These are phyloP conservation scores for Monochamus alternatus DNA, from an alignment of 2,888 invertebrate genomes.

Conservation along the genomic window DNA sequence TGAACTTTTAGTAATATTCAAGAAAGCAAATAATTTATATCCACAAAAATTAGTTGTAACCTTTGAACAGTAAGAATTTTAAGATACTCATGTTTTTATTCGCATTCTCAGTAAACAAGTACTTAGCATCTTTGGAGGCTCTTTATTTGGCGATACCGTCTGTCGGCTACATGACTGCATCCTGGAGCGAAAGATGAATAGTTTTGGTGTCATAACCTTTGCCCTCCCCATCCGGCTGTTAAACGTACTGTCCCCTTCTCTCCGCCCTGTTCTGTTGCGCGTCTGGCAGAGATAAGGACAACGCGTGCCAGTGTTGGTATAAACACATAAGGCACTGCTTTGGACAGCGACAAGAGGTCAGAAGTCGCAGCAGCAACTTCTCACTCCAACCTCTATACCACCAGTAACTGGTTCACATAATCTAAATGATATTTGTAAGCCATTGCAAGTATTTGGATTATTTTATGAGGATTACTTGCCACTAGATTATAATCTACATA, in stretches of 20 bases:
- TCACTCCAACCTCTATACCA: not conserved
- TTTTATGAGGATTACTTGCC: too few relatives aligned
- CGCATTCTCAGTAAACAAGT: too few relatives aligned
- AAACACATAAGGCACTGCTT: conserved; percentile 30
- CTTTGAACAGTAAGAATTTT: too few relatives aligned
- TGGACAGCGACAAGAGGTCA: conserved; percentile 16
- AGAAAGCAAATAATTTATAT: too few relatives aligned
- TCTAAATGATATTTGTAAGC: not conserved
- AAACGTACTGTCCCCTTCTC: conserved; percentile 1
- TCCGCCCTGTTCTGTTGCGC: not conserved
- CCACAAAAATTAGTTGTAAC: too few relatives aligned
- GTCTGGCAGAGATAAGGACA: conserved; percentile 28
- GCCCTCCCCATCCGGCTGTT: conserved; percentile 7
- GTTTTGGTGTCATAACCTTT: conserved; percentile 22
- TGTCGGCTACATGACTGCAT: not conserved
- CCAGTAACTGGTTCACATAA: too few relatives aligned
- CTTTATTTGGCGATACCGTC: not conserved
- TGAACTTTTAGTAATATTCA: too few relatives aligned
- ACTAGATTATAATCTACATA: too few relatives aligned
- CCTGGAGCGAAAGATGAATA: conserved; percentile 19
- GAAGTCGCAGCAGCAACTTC: conserved; percentile 23
- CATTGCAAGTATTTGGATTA: too few relatives aligned
- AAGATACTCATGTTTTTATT: too few relatives aligned
- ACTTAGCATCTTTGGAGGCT: too few relatives aligned
- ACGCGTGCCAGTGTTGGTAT: conserved; percentile 27